Percentiles rank a stretch among this genome's conserved stretches.
These are phyloP conservation scores for Philopedon plagiatum DNA, from an alignment of 2,888 invertebrate species.

Conservation along the genomic window DNA sequence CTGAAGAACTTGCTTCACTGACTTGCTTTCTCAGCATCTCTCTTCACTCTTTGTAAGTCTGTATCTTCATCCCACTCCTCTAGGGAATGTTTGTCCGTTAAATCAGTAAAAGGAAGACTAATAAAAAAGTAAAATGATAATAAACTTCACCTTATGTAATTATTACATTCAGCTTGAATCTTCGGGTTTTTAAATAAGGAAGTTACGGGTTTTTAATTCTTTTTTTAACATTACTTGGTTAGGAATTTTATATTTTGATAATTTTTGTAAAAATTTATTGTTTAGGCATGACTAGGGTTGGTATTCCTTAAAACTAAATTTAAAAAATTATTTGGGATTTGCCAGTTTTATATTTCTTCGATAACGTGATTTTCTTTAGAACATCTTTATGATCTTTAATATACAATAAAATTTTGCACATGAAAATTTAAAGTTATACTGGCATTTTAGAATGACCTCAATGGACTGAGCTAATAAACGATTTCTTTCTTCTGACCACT, in stretches of 20 bases:
- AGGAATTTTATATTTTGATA: neutral
- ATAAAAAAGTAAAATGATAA: slow-evolving; percentile 50
- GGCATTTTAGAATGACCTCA: no score
- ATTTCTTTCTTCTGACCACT: no score
- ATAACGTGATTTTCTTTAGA: no score
- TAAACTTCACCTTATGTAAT: slow-evolving; percentile 50
- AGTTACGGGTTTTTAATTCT: slow-evolving; percentile 24
- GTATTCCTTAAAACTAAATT: no score
- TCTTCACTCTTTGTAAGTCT: slow-evolving; percentile 14
- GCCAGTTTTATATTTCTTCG: no score
- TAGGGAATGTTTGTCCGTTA: slow-evolving; percentile 51
- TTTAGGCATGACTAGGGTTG: no score
- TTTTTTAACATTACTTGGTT: neutral
- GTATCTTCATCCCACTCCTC: slow-evolving; percentile 43
- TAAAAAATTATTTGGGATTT: no score
- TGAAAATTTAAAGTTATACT: no score
- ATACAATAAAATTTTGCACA: no score
- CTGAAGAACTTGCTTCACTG: slow-evolving; percentile 44
- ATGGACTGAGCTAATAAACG: no score
- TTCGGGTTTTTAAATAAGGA: slow-evolving; percentile 42
- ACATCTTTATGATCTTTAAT: no score
- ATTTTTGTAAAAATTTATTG: neutral
- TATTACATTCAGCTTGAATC: slow-evolving; percentile 43
- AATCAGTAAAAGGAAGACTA: slow-evolving; percentile 50
- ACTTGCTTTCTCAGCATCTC: slow-evolving; percentile 39